Base-by-base conservation (phyloP, 2,888 invertebrate species). In the Scaptomyza polygonia region DNA sequence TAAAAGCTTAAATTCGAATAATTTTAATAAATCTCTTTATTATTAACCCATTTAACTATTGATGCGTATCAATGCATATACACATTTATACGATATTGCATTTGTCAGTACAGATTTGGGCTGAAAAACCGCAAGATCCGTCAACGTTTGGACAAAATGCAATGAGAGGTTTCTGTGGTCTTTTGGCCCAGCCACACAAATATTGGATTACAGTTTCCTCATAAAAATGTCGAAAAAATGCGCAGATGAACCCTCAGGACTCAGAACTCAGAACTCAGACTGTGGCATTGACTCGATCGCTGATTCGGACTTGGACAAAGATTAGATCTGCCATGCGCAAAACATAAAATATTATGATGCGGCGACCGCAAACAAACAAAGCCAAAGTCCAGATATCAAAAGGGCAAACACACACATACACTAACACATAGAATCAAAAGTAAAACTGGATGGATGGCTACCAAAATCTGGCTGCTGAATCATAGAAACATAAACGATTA, bases 111-210 rank as follows among this genome's bases (percentile, higher is more conserved):
- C 59, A 56, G 61, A 80, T 80, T 85, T 80, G 69, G 65, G 43
- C 47, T 76, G 83, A 79, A 47, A 67, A 84, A 81, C 80, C 80
- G 80, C 80, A 86, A 39, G 57, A 69, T 47, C 42, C 80, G 80
- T 83, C 81, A 81, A 86, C 73, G 86, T 86, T 83, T 81, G 82
- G 81, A 86, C 84, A 86, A 83, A 83, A 86, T 83, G 82, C 82
- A 83, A 63, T 83, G 79, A 66, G 83, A 69, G 72, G 71, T 75
- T 75, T 81, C 59, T 83, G 82, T 72, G 82, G 82, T 86, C 74
- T 56, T 45, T 39, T 67, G 43, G 12, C 43, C 55, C 64, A 44
- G 39, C 21, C 51, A 42, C 51, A 39, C 61, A 34, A 52, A 61
- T 67, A 86, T 83, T 83, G 84, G 84, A 79, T 83, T 83, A 86